Conservation (phyloP, 1,140 invertebrate genomes). For the Drosophila equinoxialis region DNA sequence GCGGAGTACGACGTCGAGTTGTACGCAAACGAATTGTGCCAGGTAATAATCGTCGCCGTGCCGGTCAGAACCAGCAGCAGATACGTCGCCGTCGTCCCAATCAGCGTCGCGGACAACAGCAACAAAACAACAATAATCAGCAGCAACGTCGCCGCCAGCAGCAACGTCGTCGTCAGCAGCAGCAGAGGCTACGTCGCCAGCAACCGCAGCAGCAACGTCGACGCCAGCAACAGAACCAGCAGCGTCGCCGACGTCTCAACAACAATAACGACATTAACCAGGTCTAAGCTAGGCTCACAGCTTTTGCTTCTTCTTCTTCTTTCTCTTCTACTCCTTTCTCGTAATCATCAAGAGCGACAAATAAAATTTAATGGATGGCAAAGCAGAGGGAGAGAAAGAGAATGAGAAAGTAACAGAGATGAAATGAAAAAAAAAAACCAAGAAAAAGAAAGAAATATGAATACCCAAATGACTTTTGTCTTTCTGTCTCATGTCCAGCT, state of each 20-base stretch:
- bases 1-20: conserved; percentile 3
- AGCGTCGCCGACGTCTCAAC: conserved; percentile 23
- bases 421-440: background rate
- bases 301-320: background rate
- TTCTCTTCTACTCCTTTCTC: background rate
- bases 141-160: conserved; percentile 39
- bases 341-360: background rate
- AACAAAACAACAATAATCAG: conserved; percentile 38
- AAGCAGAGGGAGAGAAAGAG: background rate
- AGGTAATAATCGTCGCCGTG: conserved; percentile 33
- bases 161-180: conserved; percentile 39
- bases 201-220: conserved; percentile 31
- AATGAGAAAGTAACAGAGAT: conserved; percentile 14
- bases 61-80: conserved; percentile 19
- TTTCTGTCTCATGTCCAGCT: conserved; percentile 15
- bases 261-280: conserved; percentile 10
- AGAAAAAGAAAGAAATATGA: background rate
- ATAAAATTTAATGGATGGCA: conserved; percentile 3
- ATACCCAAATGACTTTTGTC: conserved; percentile 14
- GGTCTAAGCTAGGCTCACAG: conserved; percentile 10
- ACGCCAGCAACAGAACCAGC: conserved; percentile 22
- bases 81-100: conserved; percentile 44
- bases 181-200: conserved; percentile 14
- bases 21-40: background rate
- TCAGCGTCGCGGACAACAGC: conserved; percentile 47